Percentiles rank a stretch among this genome's conserved stretches.
These are phyloP conservation scores for Aurelia sp. DNA, from an alignment of 30 jellyfish, hydroid and myxozoan species.

Conservation along the genomic window DNA sequence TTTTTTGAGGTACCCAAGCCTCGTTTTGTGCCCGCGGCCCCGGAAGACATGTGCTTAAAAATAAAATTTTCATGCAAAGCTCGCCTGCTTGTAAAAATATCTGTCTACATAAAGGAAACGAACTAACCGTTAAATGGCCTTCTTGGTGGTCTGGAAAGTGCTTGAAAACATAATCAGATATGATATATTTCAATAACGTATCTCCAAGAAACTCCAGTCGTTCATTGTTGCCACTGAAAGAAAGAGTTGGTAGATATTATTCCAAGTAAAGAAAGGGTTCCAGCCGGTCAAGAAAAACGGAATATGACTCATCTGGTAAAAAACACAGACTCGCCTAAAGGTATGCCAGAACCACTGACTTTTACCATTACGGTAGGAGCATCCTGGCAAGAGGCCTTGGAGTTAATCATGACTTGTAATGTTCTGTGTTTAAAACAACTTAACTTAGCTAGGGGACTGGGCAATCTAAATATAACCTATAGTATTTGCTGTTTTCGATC, in stretches of 20 bases:
- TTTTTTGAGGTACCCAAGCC: too few relatives aligned
- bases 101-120: neutral
- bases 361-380: too few relatives aligned
- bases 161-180: conserved; percentile 73
- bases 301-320: neutral
- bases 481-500: too few relatives aligned
- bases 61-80: neutral
- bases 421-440: too few relatives aligned
- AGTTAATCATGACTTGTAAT: too few relatives aligned
- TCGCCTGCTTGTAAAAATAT: neutral
- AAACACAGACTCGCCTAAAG: too few relatives aligned
- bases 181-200: conserved; percentile 77
- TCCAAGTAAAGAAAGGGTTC: neutral
- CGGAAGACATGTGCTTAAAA: neutral
- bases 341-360: too few relatives aligned
- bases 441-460: too few relatives aligned
- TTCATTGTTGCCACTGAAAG: conserved; percentile 86
- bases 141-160: conserved; percentile 93
- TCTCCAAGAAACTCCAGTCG: conserved; percentile 94
- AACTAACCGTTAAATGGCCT: conserved; percentile 90
- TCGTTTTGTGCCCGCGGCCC: neutral
- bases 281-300: neutral
- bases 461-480: too few relatives aligned
- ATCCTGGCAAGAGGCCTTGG: too few relatives aligned
- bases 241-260: neutral